Conservation (phyloP, 2,797 vertebrate species). For the Taeniopygia guttata region DNA sequence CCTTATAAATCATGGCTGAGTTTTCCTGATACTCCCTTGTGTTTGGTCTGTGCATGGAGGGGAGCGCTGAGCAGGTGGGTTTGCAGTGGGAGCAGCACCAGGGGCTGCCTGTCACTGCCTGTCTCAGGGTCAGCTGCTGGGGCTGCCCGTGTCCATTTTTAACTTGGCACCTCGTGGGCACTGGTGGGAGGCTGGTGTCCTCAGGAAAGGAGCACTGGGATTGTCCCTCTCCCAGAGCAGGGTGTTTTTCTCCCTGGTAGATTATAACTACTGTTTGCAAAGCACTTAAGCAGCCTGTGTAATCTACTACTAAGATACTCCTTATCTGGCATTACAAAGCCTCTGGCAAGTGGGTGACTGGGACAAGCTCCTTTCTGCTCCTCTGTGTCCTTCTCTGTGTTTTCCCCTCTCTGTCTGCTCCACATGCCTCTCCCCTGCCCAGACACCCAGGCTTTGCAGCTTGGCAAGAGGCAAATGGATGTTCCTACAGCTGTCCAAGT, state of each 20-base stretch:
- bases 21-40: neutral
- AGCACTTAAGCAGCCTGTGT: constrained; percentile 56
- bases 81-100: neutral
- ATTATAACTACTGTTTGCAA: constrained; percentile 64
- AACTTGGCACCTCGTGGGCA: neutral
- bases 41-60: neutral
- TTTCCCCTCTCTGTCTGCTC: neutral
- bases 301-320: constrained; percentile 52
- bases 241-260: neutral
- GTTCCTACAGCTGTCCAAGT: neutral
- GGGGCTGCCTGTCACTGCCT: neutral
- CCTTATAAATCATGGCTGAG: neutral
- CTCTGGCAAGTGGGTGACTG: accelerated
- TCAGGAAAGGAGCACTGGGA: neutral
- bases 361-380: neutral
- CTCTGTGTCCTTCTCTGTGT: neutral
- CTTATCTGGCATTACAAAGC: constrained; percentile 46
- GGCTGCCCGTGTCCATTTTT: neutral
- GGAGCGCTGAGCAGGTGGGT: neutral
- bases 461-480: neutral
- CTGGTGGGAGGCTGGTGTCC: neutral
- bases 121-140: neutral
- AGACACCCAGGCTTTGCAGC: neutral
- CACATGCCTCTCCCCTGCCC: neutral
- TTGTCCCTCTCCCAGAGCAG: neutral